Percentiles rank a stretch among this genome's conserved stretches.
These are phyloP conservation scores for Phyto melanocephala DNA, from an alignment of 2,888 invertebrate genomes.

Conservation along the genomic window DNA sequence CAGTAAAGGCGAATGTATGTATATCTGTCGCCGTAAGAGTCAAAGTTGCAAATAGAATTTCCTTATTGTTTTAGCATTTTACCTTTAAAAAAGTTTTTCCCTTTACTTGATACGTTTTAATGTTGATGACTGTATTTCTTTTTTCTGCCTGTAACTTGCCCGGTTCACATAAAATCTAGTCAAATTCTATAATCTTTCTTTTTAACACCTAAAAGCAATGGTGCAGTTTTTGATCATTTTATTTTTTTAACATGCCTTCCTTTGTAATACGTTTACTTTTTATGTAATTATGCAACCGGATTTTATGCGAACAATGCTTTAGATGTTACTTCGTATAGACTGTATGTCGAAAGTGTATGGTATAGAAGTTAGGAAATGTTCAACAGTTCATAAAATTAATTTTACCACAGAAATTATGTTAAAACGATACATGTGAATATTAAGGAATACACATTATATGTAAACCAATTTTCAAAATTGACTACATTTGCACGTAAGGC, in stretches of 20 bases:
- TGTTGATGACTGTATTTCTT: background rate
- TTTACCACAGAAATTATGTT: slow-evolving; percentile 75
- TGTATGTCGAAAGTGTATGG: background rate
- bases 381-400: slow-evolving; percentile 77
- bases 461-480: background rate
- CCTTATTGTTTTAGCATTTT: slow-evolving; percentile 32
- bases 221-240: too few species aligned
- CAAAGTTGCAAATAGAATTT: slow-evolving; percentile 22
- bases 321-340: background rate
- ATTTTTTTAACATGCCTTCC: too few species aligned
- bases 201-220: too few species aligned
- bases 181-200: too few species aligned
- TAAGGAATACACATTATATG: background rate
- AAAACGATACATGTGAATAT: slow-evolving; percentile 69
- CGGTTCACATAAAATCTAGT: too few species aligned
- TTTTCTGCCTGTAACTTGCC: background rate
- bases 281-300: too few species aligned
- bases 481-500: background rate
- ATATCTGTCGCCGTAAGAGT: background rate
- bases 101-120: background rate
- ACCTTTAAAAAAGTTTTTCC: slow-evolving; percentile 21
- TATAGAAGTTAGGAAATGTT: slow-evolving; percentile 57
- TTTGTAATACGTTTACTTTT: too few species aligned
- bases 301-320: too few species aligned
- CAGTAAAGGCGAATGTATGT: background rate